These are phyloP conservation scores for Rutpela maculata DNA, from an alignment of 2,888 invertebrate genomes.

Conservation along the genomic window DNA sequence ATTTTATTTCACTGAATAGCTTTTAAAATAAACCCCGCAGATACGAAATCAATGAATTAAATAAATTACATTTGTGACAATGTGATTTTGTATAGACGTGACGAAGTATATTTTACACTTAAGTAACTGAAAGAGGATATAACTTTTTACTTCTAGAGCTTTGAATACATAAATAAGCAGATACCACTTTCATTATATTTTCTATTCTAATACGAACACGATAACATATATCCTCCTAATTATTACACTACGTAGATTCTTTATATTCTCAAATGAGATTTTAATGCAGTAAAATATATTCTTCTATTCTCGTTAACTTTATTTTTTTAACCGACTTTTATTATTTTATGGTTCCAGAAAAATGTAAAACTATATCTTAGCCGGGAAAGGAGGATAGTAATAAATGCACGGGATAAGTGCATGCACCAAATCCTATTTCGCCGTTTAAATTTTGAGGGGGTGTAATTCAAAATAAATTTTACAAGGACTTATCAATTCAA, in stretches of 20 bases:
- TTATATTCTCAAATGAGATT: neutral
- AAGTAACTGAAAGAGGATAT: neutral
- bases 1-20: conserved; percentile 39
- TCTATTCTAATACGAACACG: neutral
- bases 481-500: no score
- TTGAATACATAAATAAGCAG: neutral
- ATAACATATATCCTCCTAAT: neutral
- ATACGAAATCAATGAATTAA: conserved; percentile 17
- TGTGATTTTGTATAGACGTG: neutral
- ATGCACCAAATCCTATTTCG: no score
- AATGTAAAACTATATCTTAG: no score
- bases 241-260: neutral
- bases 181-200: neutral
- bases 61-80: conserved; percentile 6
- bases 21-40: conserved; percentile 33
- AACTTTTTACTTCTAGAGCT: neutral
- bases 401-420: no score
- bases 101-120: neutral
- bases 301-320: no score
- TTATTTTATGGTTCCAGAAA: no score
- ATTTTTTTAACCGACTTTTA: no score
- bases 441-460: no score
- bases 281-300: neutral
- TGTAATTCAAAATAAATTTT: no score
- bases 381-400: no score